A percentile compares a stretch with the other conserved stretches of the same genome.
Evolutionary conservation across 2,888 invertebrate species (phyloP).

Genomic region (Oscheius sp.): DNA sequence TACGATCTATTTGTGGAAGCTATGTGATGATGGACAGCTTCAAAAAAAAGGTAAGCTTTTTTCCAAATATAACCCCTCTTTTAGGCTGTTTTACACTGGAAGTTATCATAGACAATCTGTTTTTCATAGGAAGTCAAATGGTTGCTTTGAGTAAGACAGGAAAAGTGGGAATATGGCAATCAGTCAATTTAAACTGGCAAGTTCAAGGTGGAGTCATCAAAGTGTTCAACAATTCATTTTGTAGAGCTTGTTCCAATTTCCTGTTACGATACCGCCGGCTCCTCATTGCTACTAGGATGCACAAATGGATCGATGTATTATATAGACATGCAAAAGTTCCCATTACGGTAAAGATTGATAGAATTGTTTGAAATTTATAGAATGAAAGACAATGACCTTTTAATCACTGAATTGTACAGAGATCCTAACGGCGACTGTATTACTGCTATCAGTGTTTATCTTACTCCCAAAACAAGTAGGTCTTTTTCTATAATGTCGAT

Average conservation of each 20-base stretch:
- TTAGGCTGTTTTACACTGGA: conserved; percentile 62
- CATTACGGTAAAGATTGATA: conserved; percentile 32
- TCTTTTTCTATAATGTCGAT: neutral
- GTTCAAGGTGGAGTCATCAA: conserved; percentile 65
- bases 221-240: conserved; percentile 24
- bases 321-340: conserved; percentile 97
- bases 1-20: conserved; percentile 57
- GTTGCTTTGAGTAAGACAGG: conserved; percentile 92
- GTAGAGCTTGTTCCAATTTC: conserved; percentile 89
- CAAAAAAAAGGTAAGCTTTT: conserved; percentile 29
- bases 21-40: conserved; percentile 78
- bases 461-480: conserved; percentile 98
- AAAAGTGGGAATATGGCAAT: conserved; percentile 99
- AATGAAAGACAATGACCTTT: conserved; percentile 97
- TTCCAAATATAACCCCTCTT: too few relatives aligned
- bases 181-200: conserved; percentile 98
- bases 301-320: conserved; percentile 80
- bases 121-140: conserved; percentile 95
- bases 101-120: conserved; percentile 90
- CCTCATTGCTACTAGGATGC: conserved; percentile 88
- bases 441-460: conserved; percentile 95
- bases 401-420: conserved; percentile 90
- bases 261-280: conserved; percentile 93
- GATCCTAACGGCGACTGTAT: conserved; percentile 94
- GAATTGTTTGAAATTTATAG: conserved; percentile 75